Base-by-base conservation (phyloP, 2,797 vertebrate genomes). In the Scomberomorus guttatus region DNA sequence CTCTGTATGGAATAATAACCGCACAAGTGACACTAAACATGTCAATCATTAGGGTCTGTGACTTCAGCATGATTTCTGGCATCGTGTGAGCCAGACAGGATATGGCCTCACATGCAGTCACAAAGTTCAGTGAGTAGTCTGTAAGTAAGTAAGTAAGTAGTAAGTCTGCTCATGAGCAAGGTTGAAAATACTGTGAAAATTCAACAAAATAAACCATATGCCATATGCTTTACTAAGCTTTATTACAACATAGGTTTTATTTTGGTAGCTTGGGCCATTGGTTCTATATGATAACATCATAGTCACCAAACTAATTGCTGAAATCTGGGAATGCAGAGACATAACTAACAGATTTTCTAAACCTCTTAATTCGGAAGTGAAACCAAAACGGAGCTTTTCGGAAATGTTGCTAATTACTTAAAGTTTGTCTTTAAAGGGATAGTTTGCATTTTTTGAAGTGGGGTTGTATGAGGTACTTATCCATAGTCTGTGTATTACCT, bases 1-100 rank as follows among this genome's bases (percentile, higher is more conserved):
- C 77, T 68, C 61, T 75, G 79, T 70, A 72, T 75, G 72, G 78
- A 87, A 81, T 65, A 90, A 83, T 78, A 89, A 85, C 82, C 82
- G 58, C 82, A 85, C 67, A 80, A 42, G 73, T 91, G 89, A 90
- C 81, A 86, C 84, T 76, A 79, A 90, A 83, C 87, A 88, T 83
- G 91, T 90, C 88, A 89, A 78, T 91, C 85, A 89, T 50, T 44
- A 39, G 61, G 63, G 22, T 65, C 55, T 77, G 80, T 54, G 81
- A 87, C 75, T 72, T 59, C 32, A 75, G 57, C 55, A 39, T 37
- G 67, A 54, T 70, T 74, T 81, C 37, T 78, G 68, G 66, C 46
- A 61, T 64, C 51, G 52, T 72, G 46, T n/a, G 22, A 17, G 22
- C 70, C 70, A 71, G 66, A 61, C 61, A 61, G 58, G 20, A 76